Base-by-base conservation (phyloP, 2,888 invertebrate genomes). In the Lumbricus terrestris region DNA sequence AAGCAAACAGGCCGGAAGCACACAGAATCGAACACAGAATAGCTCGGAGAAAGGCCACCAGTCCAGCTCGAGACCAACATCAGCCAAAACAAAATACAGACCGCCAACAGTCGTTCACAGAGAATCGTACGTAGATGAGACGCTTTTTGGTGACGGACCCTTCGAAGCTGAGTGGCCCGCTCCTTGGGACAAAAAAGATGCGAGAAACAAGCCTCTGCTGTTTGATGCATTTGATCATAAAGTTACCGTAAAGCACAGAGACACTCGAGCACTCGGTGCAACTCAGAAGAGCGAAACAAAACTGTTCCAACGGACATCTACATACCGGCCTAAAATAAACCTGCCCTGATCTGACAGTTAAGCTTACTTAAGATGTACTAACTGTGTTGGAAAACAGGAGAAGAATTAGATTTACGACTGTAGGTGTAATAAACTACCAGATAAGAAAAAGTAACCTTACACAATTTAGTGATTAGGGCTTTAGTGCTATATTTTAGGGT, bases 141-240 rank as follows among this genome's bases (percentile, higher is more conserved):
- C 90, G 23, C 90, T 90, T 18, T 90, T 90, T 42, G 90, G 90
- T 29, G 37, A 35, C 23, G 29, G 40, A 38, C 88, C 85, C 37
- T 33, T 29, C 18, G 40, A 90, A 34, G 40, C 90, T n/a, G 90
- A 34, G 40, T 90, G 90, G 90, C 34, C 23, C 18, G 90, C 90
- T 20, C 90, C 90, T 18, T 90, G 90, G 90, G 82, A 82, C n/a
- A 69, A 89, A 33, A 35, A 35, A 88, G 89, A 88, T 11, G 29
- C 29, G 20, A 88, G 42, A n/a, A 88, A 35, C 5, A 38, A 88
- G 88, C 37, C 38, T 38, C 33, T 38, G 35, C 88, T 88, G 34
- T 88, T 40, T 42, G 89, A 88, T 88, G 42, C 42, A 37, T 88
- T 42, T 42, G 38, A 88, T 34, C 40, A 88, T 38, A 37, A 18